phyloP scores from a whole-genome alignment of 1,140 invertebrate genomes.

The Habropoda laboriosa region DNA sequence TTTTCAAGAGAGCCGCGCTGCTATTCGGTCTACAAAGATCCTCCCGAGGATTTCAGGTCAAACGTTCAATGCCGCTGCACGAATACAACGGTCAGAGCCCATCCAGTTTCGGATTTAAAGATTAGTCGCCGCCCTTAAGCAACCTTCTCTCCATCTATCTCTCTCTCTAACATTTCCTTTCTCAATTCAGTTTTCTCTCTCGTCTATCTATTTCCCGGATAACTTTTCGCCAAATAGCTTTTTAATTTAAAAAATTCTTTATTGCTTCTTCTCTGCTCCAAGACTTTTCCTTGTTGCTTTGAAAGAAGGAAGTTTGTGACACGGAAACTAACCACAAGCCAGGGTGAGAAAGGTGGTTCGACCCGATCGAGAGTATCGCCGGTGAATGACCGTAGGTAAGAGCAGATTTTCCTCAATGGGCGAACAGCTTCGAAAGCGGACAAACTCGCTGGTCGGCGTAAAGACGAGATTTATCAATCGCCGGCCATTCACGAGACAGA shows the following conservation, averaged over 20 bases:
- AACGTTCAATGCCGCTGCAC: constrained; percentile 20
- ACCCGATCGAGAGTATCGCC: background rate
- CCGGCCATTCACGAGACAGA: background rate
- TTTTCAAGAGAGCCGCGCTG: background rate
- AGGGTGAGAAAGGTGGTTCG: background rate
- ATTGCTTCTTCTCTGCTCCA: no score
- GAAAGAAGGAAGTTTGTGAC: no score
- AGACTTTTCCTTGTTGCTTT: background rate
- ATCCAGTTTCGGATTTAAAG: background rate
- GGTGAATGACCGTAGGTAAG: constrained; percentile 11
- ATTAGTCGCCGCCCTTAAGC: constrained; percentile 4
- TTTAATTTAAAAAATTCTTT: no score
- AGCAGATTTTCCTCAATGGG: constrained; percentile 7
- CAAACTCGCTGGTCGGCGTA: background rate
- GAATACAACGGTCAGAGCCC: background rate
- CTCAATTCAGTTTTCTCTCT: no score
- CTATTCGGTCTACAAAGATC: background rate
- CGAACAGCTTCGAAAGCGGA: background rate
- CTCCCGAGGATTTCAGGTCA: constrained; percentile 17
- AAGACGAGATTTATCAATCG: constrained; percentile 6
- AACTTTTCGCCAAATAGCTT: no score
- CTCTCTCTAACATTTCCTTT: background rate
- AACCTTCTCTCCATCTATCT: background rate
- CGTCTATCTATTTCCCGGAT: background rate
- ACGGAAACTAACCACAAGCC: background rate